These are phyloP conservation scores for Esox lucius DNA, from an alignment of 2,797 vertebrate species.

Conservation along the genomic window DNA sequence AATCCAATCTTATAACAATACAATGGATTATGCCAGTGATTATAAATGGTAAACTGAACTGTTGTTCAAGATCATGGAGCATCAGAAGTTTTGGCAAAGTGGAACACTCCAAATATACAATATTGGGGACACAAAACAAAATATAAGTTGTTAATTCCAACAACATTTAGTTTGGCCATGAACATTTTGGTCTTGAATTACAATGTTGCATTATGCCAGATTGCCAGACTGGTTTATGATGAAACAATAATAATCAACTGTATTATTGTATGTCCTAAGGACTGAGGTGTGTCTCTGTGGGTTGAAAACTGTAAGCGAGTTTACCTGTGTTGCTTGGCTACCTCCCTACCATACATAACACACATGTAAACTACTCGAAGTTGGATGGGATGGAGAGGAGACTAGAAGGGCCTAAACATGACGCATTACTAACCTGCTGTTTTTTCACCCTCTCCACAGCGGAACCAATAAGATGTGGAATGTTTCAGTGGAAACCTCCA, in stretches of 20 bases:
- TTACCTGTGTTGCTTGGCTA: constrained; percentile 3
- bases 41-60: constrained; percentile 24
- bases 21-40: constrained; percentile 32
- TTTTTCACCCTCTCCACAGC: constrained; percentile 31
- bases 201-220: neutral
- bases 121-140: neutral
- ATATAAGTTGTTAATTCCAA: neutral
- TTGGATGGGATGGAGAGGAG: constrained; percentile 13
- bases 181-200: neutral
- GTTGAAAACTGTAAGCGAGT: neutral
- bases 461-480: constrained; percentile 54
- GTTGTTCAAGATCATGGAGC: constrained; percentile 36
- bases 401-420: constrained; percentile 23
- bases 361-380: constrained; percentile 4
- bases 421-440: constrained; percentile 31
- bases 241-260: neutral
- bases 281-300: neutral
- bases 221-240: neutral
- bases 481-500: constrained; percentile 37
- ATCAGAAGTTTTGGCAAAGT: constrained; percentile 17
- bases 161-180: neutral
- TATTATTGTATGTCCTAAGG: neutral
- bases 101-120: neutral
- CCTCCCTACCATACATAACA: constrained; percentile 10
- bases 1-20: constrained; percentile 17